Evolutionary conservation across 2,888 invertebrate genomes (phyloP), one percentile per base, ranked within the genome.

Genomic region (Synanthedon formicaeformis): DNA sequence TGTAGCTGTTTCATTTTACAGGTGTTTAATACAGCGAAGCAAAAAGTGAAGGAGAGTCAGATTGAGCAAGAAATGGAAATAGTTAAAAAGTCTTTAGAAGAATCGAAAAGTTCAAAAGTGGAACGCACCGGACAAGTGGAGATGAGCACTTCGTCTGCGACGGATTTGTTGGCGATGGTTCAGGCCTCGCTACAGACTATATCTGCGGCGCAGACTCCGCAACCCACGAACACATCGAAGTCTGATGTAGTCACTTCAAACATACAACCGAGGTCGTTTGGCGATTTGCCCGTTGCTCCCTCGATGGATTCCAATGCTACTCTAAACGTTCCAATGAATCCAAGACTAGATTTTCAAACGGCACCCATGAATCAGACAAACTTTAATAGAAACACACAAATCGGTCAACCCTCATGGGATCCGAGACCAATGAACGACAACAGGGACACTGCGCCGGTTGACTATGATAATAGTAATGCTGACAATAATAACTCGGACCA

Each of bases 1-100:
- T 34, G 34, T 34, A 34, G 34, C 34, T 34, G 34, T 34, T 34
- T 34, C 2, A 34, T 53, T 53, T 68, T 67, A 3, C 66, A 88
- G 88, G 79, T 94, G 49, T 93, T 93, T 62, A 91, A 93, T 71
- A 93, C 93, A 0, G 94, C 92, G 0, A 92, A 91, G 1, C 91
- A 91, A 64, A 94, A 93, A 67, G 91, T 94, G 0, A 91, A 89
- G 59, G 92, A 92, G 56, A 89, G 89, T 61, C 84, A 88, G 64
- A 77, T 85, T 45, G 87, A 90, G 12, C 89, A 89, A 63, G 89
- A 89, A 57, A 89, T 90, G 74, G 88, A 90, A 66, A 86, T 90
- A 53, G 86, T 89, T 6, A 83, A 75, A 64, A 85, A 87, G 58
- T 82, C 88, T 12, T 61, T 88, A 10, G 75, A 81, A 55, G 81